Base-by-base conservation (phyloP, 2,888 invertebrate genomes). In the Phortica okadai region DNA sequence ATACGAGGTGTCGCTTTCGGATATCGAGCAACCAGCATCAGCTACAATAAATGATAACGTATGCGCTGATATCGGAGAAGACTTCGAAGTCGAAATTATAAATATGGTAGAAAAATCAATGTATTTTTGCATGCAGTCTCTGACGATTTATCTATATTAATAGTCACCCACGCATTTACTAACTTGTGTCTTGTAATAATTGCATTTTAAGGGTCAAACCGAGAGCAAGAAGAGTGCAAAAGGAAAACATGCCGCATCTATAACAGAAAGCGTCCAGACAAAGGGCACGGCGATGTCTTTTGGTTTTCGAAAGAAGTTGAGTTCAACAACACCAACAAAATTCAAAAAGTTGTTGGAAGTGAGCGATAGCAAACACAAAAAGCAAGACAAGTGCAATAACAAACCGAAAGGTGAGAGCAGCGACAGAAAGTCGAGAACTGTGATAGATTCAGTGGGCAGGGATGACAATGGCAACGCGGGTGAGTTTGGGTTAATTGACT, bases 221-320 rank as follows among this genome's bases (percentile, higher is more conserved):
- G 92, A 92, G 88, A 92, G 92, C 85, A 92, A 91, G 84, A 91
- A 90, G 79, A 89, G 86, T 73, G 62, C 44, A 8, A 73, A 85
- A 59, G 78, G 72, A 58, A 83, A 79, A 44, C 78, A 77, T 21
- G 73, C 78, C 62, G 25, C 16, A 10, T 62, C 62, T 25, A 11
- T 6, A 5, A 6, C 25, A 21, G 62, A 62, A 25, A 84, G 84
- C 50, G 77, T 89, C 56, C 91, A 92, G 77, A 92, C 92, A 77
- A 92, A 91, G 83, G 96, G 96, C 73, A 95, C 96, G 80, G 95
- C 96, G 77, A 96, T 95, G 89, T 96, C 96, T 64, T 97, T 97
- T 91, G 97, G 97, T 70, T 97, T 97, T 92, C 95, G 95, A 73
- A 93, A 95, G 78, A 94, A 95, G 76, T 93, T 93, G 64, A 89